Base-by-base conservation (phyloP, 2,888 invertebrate genomes). In the Dryobotodes eremita region DNA sequence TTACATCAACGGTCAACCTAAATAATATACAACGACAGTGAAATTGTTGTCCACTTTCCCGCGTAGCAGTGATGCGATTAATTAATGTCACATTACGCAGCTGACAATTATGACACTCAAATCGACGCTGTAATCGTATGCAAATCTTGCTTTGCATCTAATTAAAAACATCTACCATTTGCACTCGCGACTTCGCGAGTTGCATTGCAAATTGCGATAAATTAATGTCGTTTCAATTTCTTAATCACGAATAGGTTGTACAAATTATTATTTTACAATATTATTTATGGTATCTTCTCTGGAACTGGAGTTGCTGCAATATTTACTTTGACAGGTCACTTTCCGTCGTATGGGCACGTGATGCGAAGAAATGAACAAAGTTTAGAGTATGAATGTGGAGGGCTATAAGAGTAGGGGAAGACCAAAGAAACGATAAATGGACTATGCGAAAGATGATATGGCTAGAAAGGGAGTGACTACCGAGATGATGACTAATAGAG, bases 1-100 rank as follows among this genome's bases (percentile, higher is more conserved):
- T 79, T 80, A 85, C 77, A 80, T 71, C 79, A n/a, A n/a, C n/a
- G n/a, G n/a, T n/a, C n/a, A 79, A 79, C 82, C 84, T 82, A 83
- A 85, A 86, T 84, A 79, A 84, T 85, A 77, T 82, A 74, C 76
- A 77, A 84, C 82, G 82, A 86, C 85, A 87, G 88, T 86, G 86
- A 89, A 90, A 91, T 89, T 86, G 75, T 88, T 84, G 80, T 85
- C 76, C 73, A 87, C 90, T 91, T 91, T 90, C 90, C 83, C 90
- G 81, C 85, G 90, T 87, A 82, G 68, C 79, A 80, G 70, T 84
- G 75, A 77, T 83, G 81, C 81, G 82, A 85, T 86, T 90, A 87
- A 89, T 91, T 88, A 86, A 84, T 81, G 78, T 84, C 75, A 36
- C 66, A 82, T 79, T 86, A 87, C 82, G 65, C 50, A 78, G 75